Evolutionary conservation across 2,113 vertebrate species (phyloP), one percentile per base, ranked within the genome.

Genomic region (Aptenodytes patagonicus): DNA sequence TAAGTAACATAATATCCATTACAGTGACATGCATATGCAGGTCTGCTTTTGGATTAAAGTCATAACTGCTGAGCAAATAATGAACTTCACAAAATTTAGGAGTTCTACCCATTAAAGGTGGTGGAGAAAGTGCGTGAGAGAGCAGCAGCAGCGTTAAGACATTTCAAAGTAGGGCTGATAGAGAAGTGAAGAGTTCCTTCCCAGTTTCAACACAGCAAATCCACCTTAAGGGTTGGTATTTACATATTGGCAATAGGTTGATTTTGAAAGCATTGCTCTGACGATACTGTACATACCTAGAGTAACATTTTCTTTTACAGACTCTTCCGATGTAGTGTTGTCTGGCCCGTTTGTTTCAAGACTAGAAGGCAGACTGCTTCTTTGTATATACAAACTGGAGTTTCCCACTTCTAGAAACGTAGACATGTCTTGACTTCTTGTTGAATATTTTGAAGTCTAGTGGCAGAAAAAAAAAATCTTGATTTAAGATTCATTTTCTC

Each of bases 361-460:
- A 72, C 18, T 32, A 44, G 71, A 80, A 76, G 42, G 69, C 17
- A 85, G 25, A 40, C 17, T 75, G 46, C 55, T 58, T 7, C 62
- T 95, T 31, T 62, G 83, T 20, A 26, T 13, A 6, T 72, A 65
- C 40, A 81, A 44, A 51, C 29, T 3, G 2, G 83, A 83, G 21
- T 15, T 46, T 52, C 71, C 62, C 40, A 57, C 68, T 95, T 62
- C 52, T 22, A 88, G 65, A 26, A 83, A 66, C 0, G 2, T 0
- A 46, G 57, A 25, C 16, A 12, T 0, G 1, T n/a, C 49, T 62
- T 72, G 55, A 94, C 29, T 94, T 89, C 31, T 62, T 83, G 64
- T 51, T 32, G 95, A 81, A 81, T 92, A 76, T 29, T 73, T 34
- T 29, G 95, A 94, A 77, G 17, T 62, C 98, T 98, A 72, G 25